Conservation (phyloP, 2,888 invertebrate species). For the Scaptomyza reducta region DNA sequence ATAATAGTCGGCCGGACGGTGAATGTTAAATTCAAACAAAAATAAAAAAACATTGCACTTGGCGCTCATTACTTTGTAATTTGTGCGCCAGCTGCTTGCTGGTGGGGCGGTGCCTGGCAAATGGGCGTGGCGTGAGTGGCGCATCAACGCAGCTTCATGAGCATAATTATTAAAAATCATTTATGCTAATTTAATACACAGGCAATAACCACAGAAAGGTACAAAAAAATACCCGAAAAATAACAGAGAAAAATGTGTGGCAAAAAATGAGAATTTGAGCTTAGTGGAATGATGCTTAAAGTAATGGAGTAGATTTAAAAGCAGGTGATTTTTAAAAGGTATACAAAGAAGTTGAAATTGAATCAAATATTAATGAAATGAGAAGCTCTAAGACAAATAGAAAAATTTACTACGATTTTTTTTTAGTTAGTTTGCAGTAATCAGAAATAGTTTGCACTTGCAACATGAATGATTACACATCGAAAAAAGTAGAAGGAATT, state of each 20-base stretch:
- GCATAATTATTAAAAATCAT: conserved; percentile 80
- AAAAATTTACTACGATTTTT: not conserved
- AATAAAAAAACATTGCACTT: conserved; percentile 71
- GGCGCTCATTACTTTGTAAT: conserved; percentile 80
- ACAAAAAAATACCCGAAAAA: conserved; percentile 23
- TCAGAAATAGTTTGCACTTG: too few species aligned
- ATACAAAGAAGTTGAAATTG: not conserved
- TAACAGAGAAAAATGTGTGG: conserved; percentile 12
- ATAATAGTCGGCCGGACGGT: conserved; percentile 72
- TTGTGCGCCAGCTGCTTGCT: conserved; percentile 71
- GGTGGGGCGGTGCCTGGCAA: conserved; percentile 13
- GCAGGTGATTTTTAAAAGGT: not conserved
- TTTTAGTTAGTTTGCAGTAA: too few species aligned
- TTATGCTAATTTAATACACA: conserved; percentile 80
- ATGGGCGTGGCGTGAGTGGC: conserved; percentile 39
- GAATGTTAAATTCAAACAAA: conserved; percentile 73
- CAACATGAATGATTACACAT: too few species aligned
- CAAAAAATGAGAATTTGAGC: conserved; percentile 13
- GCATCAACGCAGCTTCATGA: conserved; percentile 51
- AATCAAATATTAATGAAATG: not conserved
- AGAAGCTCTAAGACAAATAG: not conserved
- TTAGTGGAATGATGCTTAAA: conserved; percentile 5
- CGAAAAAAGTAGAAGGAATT: conserved; percentile 37
- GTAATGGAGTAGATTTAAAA: conserved; percentile 33
- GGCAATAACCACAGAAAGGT: conserved; percentile 72